phyloP scores from a whole-genome alignment of 2,113 vertebrate genomes.

The Diphyllodes magnificus region DNA sequence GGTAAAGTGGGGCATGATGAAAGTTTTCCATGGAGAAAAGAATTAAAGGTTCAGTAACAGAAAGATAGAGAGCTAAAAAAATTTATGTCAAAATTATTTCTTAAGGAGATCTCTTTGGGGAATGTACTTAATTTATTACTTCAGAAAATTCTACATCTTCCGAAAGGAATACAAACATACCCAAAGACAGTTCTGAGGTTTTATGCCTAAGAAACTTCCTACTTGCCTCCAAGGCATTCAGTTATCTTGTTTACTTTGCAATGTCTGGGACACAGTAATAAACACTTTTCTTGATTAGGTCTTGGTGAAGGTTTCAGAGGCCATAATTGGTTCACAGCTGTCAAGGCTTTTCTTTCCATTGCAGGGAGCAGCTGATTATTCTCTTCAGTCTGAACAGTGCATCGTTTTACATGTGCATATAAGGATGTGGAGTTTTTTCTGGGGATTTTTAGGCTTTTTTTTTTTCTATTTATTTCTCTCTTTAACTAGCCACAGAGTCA shows the following conservation, averaged over 20 bases:
- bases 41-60: neutral
- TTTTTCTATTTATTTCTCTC: neutral
- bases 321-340: slow-evolving; percentile 48
- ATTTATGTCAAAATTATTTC: neutral
- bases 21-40: slow-evolving; percentile 6
- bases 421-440: neutral
- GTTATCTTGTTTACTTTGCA: slow-evolving; percentile 29
- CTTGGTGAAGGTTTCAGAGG: slow-evolving; percentile 6
- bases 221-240: neutral
- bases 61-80: neutral
- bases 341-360: slow-evolving; percentile 22
- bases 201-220: neutral
- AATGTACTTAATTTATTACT: neutral
- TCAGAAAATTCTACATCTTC: neutral
- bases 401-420: neutral
- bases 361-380: slow-evolving; percentile 44
- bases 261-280: slow-evolving; percentile 23
- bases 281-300: slow-evolving; percentile 37
- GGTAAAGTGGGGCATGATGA: neutral
- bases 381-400: neutral
- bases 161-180: neutral
- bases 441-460: neutral
- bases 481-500: neutral
- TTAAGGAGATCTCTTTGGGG: neutral
- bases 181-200: neutral